Evolutionary conservation across 1,140 invertebrate species (phyloP).

Genomic region (Caenorhabditis briggsae): DNA sequence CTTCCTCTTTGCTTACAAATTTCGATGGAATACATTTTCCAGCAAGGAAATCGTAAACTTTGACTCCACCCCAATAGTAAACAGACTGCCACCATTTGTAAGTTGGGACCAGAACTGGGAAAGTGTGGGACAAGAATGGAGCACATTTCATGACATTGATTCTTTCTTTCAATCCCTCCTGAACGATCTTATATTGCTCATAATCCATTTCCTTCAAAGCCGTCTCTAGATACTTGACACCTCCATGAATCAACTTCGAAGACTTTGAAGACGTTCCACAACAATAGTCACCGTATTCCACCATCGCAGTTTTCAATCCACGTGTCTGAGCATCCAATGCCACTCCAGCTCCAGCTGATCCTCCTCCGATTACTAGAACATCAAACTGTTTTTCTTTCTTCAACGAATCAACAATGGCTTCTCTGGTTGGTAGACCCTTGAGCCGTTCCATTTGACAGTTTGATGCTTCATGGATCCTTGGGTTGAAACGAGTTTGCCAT

Average conservation of each 20-base stretch:
- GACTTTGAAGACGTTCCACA: slow-evolving; percentile 93
- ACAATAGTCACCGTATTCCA: slow-evolving; percentile 97
- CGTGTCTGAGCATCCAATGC: slow-evolving; percentile 90
- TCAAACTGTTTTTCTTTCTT: slow-evolving; percentile 82
- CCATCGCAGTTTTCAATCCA: slow-evolving; percentile 93
- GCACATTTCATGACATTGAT: slow-evolving; percentile 93
- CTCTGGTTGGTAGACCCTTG: neutral
- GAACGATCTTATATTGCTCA: slow-evolving; percentile 89
- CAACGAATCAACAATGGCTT: slow-evolving; percentile 5
- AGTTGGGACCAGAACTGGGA: slow-evolving; percentile 98
- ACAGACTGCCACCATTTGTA: slow-evolving; percentile 97
- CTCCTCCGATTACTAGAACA: slow-evolving; percentile 94
- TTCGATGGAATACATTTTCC: slow-evolving; percentile 93
- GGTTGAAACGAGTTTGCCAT: neutral
- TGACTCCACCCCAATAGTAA: slow-evolving; percentile 98
- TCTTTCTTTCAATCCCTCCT: slow-evolving; percentile 94
- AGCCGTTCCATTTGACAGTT: too few relatives aligned
- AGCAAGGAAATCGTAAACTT: slow-evolving; percentile 96
- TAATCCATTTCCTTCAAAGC: slow-evolving; percentile 89
- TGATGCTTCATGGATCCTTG: neutral
- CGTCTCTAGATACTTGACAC: slow-evolving; percentile 88
- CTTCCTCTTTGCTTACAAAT: slow-evolving; percentile 91
- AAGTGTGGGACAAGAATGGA: slow-evolving; percentile 93
- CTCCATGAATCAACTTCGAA: slow-evolving; percentile 98
- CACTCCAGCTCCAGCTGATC: slow-evolving; percentile 89